phyloP scores from a whole-genome alignment of 2,888 invertebrate genomes.

The Suillia variegata region DNA sequence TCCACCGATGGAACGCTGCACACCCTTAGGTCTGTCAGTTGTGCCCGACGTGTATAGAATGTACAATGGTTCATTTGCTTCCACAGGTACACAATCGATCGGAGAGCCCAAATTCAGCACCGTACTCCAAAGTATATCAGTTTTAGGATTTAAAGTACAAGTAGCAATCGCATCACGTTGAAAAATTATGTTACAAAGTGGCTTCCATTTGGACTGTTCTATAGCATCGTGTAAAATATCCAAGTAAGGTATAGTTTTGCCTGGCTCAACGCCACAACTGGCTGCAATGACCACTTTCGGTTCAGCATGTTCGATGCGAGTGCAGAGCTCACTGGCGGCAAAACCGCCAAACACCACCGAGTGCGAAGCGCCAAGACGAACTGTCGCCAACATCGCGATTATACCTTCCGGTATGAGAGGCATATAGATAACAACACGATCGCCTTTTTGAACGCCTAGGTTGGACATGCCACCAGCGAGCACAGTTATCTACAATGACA shows the following conservation, averaged over 20 bases:
- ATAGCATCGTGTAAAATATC: conserved; percentile 68
- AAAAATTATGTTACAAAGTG: conserved; percentile 80
- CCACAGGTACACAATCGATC: conserved; percentile 82
- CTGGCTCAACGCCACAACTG: conserved; percentile 90
- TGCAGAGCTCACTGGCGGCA: conserved; percentile 84
- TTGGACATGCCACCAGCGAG: conserved; percentile 80
- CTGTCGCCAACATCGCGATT: conserved; percentile 86
- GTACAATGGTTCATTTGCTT: conserved; percentile 88
- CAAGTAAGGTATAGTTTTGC: conserved; percentile 69
- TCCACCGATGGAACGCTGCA: conserved; percentile 85
- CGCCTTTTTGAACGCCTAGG: conserved; percentile 81
- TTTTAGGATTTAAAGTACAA: conserved; percentile 66
- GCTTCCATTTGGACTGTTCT: conserved; percentile 73
- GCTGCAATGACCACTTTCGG: conserved; percentile 89
- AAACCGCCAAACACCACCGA: conserved; percentile 96
- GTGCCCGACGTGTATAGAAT: conserved; percentile 91
- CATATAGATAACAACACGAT: conserved; percentile 91
- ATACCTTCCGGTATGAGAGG: conserved; percentile 91
- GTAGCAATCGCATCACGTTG: conserved; percentile 75
- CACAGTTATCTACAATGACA: conserved; percentile 59
- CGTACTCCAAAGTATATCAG: conserved; percentile 81
- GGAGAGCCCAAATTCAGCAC: conserved; percentile 70
- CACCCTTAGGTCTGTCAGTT: conserved; percentile 77
- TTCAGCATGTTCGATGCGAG: conserved; percentile 84
- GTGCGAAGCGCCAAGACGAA: conserved; percentile 88